Conservation (phyloP, 2,797 vertebrate species). For the Martes flavigula region DNA sequence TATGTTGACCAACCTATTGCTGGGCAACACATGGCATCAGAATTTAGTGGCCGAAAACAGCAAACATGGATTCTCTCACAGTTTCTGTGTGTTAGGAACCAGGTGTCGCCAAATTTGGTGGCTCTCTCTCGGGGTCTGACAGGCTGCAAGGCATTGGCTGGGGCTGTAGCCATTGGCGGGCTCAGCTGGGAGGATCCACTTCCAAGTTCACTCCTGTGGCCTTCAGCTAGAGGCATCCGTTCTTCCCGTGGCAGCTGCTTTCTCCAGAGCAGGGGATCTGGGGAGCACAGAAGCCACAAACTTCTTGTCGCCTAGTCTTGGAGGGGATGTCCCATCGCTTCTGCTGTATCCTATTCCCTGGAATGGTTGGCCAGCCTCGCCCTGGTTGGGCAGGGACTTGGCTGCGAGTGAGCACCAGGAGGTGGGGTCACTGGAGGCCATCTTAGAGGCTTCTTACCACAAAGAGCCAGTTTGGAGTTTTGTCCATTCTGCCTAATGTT, state of each 20-base stretch:
- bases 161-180: background rate
- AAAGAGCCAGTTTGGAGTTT: background rate
- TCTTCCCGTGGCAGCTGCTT: no score
- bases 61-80: background rate
- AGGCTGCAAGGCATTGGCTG: background rate
- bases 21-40: no score
- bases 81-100: background rate
- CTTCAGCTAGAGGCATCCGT: no score
- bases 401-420: fast-evolving
- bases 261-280: no score
- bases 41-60: background rate
- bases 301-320: background rate
- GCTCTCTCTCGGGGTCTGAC: background rate
- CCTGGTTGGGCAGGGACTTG: background rate
- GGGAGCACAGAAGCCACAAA: background rate
- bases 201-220: background rate
- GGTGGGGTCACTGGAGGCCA: background rate
- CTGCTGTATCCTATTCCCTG: background rate
- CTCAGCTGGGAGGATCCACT: background rate
- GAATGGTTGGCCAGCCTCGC: fast-evolving
- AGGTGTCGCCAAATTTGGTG: no score
- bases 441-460: background rate
- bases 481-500: background rate
- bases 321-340: background rate
- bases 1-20: no score